Evolutionary conservation across 92 coral and sea anemone genomes (phyloP).

Genomic region (Palythoa grandiflora): DNA sequence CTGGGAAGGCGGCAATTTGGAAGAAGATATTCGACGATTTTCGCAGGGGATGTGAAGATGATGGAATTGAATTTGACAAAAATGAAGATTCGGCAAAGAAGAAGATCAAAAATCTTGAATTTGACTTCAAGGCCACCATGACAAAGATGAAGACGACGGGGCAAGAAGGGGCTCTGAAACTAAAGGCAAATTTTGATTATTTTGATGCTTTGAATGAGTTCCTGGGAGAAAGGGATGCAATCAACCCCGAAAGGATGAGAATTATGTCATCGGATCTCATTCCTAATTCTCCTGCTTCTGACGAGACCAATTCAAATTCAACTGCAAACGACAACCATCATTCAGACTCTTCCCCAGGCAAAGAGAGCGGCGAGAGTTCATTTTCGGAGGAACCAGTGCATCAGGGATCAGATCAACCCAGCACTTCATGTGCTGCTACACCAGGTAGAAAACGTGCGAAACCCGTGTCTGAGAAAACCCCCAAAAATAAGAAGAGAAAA

Average conservation of each 20-base stretch:
- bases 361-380: slow-evolving; percentile 38
- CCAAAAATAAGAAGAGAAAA: slow-evolving; percentile 21
- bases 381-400: slow-evolving; percentile 34
- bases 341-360: slow-evolving; percentile 40
- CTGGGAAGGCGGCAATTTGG: slow-evolving; percentile 32
- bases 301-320: slow-evolving; percentile 30
- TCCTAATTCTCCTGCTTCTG: slow-evolving; percentile 34
- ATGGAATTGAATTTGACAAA: slow-evolving; percentile 26
- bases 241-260: slow-evolving; percentile 65
- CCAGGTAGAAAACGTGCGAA: slow-evolving; percentile 8
- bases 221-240: slow-evolving; percentile 61
- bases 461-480: not conserved
- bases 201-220: slow-evolving; percentile 58
- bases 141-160: slow-evolving; percentile 61
- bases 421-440: slow-evolving; percentile 13
- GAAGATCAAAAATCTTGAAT: slow-evolving; percentile 54
- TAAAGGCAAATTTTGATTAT: slow-evolving; percentile 40
- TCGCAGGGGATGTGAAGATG: slow-evolving; percentile 19
- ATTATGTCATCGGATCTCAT: slow-evolving; percentile 42
- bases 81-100: slow-evolving; percentile 35
- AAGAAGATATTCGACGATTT: slow-evolving; percentile 17
- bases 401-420: slow-evolving; percentile 31
- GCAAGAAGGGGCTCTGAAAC: slow-evolving; percentile 57
- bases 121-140: slow-evolving; percentile 47
- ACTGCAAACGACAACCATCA: slow-evolving; percentile 27